Base-by-base conservation (phyloP, 2,113 vertebrate species). In the Odontophorus gujanensis region DNA sequence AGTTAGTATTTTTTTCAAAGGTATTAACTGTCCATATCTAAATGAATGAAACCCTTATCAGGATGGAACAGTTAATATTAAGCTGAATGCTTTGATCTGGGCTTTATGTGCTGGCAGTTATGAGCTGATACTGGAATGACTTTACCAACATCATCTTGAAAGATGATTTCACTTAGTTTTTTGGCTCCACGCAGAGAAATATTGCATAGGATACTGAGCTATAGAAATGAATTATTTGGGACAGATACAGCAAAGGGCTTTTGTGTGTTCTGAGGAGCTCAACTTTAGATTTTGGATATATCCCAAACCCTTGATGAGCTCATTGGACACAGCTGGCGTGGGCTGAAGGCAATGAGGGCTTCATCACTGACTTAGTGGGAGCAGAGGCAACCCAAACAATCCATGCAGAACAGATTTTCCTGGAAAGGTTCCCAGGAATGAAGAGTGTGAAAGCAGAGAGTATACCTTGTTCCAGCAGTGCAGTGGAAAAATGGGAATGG, bases 251-350 rank as follows among this genome's bases (percentile, higher is more conserved):
- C 47, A 62, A 66, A 92, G 55, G 45, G 34, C 63, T 93, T 96
- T 40, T 63, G 89, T 67, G 38, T 36, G 4, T 58, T 79, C 68
- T 68, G 87, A 81, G 59, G 72, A 90, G 45, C 79, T 85, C 85
- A 55, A 26, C 55, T 66, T 87, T 61, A 85, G 84, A 25, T 71
- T 85, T 87, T 95, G 85, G 93, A 85, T 85, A 80, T 85, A 51
- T 89, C 72, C 91, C 68, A 85, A 80, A 34, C 72, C 87, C 55
- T 90, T 80, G 90, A 73, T 93, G 92, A 90, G 87, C 87, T 85
- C 85, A 42, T 50, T 87, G 78, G 75, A 69, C 82, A 83, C 55
- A 89, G 50, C 48, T 75, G 84, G 48, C 81, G 80, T 69, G 75
- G 42, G 32, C 55, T 83, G 78, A 85, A 95, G 73, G 68, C 85